Conservation (phyloP, 2,113 vertebrate genomes). For the Cebidichthys violaceus region DNA sequence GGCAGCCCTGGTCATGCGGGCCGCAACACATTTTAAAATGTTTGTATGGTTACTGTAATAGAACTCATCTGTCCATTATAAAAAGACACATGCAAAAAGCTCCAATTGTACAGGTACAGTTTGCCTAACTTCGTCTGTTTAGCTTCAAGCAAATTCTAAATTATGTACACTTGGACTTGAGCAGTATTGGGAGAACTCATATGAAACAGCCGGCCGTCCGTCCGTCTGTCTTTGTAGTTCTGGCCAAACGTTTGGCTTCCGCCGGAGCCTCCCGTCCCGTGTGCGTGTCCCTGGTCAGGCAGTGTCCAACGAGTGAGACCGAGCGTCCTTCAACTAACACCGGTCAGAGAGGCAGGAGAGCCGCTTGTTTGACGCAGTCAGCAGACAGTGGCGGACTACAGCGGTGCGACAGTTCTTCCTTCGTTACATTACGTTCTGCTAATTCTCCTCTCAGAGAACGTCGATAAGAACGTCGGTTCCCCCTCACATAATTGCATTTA, state of each 20-base stretch:
- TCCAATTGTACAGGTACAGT: conserved; percentile 82
- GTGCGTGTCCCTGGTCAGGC: conserved; percentile 51
- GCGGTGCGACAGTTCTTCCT: conserved; percentile 39
- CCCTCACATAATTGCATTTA: conserved; percentile 34
- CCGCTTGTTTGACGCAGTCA: conserved; percentile 1
- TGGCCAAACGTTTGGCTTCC: conserved; percentile 43
- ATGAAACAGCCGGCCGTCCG: conserved; percentile 46
- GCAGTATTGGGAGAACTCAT: conserved; percentile 48
- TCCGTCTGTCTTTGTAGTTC: conserved; percentile 25
- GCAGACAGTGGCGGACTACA: conserved; percentile 29
- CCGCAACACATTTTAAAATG: conserved; percentile 83
- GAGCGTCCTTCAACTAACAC: conserved; percentile 45
- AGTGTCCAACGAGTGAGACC: conserved; percentile 55
- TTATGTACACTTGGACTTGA: conserved; percentile 82
- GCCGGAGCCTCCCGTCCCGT: conserved; percentile 52
- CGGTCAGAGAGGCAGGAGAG: conserved; percentile 40
- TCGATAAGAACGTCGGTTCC: conserved; percentile 47
- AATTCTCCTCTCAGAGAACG: conserved; percentile 27
- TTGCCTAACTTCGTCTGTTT: conserved; percentile 75
- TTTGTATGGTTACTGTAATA: conserved; percentile 78
- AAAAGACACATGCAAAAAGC: conserved; percentile 94
- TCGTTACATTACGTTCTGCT: conserved; percentile 23
- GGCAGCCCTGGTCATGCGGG: conserved; percentile 90
- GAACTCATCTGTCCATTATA: conserved; percentile 85
- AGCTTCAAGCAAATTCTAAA: conserved; percentile 85